A percentile compares a stretch with the other conserved stretches of the same genome.
These are phyloP conservation scores for Struthidea cinerea DNA, from an alignment of 2,113 vertebrate species.

Conservation along the genomic window DNA sequence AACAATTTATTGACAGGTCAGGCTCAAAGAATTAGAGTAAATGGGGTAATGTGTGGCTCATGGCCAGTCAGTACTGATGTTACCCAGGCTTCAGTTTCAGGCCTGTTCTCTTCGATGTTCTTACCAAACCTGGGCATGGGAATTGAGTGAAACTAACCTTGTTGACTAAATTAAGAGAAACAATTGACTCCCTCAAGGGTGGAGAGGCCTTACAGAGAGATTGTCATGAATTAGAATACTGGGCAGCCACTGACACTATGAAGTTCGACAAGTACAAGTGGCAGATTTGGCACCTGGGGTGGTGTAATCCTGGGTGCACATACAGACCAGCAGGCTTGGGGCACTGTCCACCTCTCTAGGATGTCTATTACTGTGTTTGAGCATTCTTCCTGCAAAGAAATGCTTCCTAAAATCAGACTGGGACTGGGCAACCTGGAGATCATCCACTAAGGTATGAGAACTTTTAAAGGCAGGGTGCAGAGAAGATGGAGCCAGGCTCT, in stretches of 20 bases:
- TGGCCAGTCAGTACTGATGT: background rate
- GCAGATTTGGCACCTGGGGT: background rate
- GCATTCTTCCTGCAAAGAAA: background rate
- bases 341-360: too few species aligned
- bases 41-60: background rate
- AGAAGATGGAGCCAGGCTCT: background rate
- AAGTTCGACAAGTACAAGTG: background rate
- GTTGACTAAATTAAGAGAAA: background rate
- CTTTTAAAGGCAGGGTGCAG: background rate
- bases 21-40: background rate
- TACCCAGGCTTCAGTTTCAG: background rate
- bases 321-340: background rate
- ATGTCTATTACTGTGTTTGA: background rate
- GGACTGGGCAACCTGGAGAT: background rate
- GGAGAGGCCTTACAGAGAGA: background rate
- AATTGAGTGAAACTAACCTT: background rate
- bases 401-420: background rate
- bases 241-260: background rate
- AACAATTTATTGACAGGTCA: background rate
- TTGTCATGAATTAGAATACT: background rate
- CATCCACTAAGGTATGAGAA: too few species aligned
- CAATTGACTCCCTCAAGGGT: background rate
- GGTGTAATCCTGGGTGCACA: background rate
- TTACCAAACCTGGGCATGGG: background rate
- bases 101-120: background rate